Evolutionary conservation across 2,113 vertebrate species (phyloP).

Genomic region (Corythoichthys intestinalis): DNA sequence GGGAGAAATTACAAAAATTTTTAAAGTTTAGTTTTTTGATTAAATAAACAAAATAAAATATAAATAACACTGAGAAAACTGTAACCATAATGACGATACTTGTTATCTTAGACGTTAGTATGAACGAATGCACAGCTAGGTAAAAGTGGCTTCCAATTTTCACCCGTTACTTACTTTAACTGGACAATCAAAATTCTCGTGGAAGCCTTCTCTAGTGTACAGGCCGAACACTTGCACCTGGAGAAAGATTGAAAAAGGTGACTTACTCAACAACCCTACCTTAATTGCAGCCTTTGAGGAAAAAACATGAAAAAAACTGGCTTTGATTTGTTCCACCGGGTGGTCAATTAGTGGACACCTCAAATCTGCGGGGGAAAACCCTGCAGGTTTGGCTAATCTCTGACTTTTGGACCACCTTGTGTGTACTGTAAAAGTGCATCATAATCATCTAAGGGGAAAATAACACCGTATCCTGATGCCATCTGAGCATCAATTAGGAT

Average conservation of each 20-base stretch:
- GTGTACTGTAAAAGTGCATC: constrained; percentile 42
- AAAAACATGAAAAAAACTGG: constrained; percentile 32
- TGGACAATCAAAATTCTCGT: constrained; percentile 95
- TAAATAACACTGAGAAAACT: no score
- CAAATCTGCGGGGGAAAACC: constrained; percentile 56
- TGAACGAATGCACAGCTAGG: no score
- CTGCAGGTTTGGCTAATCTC: constrained; percentile 63
- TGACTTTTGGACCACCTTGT: constrained; percentile 52
- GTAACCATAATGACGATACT: no score
- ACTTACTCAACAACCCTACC: constrained; percentile 50
- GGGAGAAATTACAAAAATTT: no score
- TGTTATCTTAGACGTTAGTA: no score
- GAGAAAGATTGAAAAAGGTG: constrained; percentile 42
- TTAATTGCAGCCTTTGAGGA: constrained; percentile 64
- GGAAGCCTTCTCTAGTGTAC: constrained; percentile 93
- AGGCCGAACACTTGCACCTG: constrained; percentile 96
- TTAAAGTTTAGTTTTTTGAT: no score
- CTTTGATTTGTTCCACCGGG: constrained; percentile 66
- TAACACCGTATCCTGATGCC: constrained; percentile 33
- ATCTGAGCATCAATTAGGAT: constrained; percentile 49
- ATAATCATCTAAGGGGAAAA: constrained; percentile 9
- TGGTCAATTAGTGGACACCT: constrained; percentile 73
- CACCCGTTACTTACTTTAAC: constrained; percentile 83
- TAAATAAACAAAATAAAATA: no score
- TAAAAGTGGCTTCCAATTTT: neutral